A percentile compares a stretch with the other conserved stretches of the same genome.
Evolutionary conservation across 2,797 vertebrate genomes (phyloP).

Genomic region (Vipera ursinii): DNA sequence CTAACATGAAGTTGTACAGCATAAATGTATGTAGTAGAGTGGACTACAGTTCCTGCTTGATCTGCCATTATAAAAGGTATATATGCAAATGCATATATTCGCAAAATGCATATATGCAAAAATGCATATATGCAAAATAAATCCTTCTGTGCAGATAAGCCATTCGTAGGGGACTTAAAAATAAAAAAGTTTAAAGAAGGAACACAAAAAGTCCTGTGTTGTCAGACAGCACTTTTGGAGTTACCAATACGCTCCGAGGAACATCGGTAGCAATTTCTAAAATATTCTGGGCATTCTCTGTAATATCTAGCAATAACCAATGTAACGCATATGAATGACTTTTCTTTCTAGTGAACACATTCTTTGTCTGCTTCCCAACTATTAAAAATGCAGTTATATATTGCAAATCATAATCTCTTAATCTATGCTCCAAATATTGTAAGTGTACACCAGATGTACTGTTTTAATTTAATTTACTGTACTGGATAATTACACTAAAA

Average conservation of each 20-base stretch:
- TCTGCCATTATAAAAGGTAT: slow-evolving; percentile 33
- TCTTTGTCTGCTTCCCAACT: slow-evolving; percentile 39
- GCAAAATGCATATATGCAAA: too few species aligned
- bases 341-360: slow-evolving; percentile 39
- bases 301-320: slow-evolving; percentile 17
- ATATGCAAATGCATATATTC: slow-evolving; percentile 58
- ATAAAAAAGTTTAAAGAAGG: slow-evolving; percentile 46
- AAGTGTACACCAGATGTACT: slow-evolving; percentile 30
- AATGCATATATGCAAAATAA: slow-evolving; percentile 55
- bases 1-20: not conserved
- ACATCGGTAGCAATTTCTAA: slow-evolving; percentile 55
- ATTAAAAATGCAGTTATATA: slow-evolving; percentile 56
- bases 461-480: slow-evolving; percentile 24
- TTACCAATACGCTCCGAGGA: slow-evolving; percentile 26
- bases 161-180: slow-evolving; percentile 57
- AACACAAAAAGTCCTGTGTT: slow-evolving; percentile 32
- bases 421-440: not conserved
- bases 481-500: slow-evolving; percentile 37
- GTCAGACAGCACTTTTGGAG: slow-evolving; percentile 33
- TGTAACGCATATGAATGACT: slow-evolving; percentile 24
- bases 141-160: slow-evolving; percentile 62
- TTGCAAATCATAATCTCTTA: slow-evolving; percentile 22
- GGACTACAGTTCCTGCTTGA: slow-evolving; percentile 39
- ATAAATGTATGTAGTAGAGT: slow-evolving; percentile 6
- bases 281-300: not conserved